Conservation (phyloP, 2,797 vertebrate species). For the Sebastiscus tertius region DNA sequence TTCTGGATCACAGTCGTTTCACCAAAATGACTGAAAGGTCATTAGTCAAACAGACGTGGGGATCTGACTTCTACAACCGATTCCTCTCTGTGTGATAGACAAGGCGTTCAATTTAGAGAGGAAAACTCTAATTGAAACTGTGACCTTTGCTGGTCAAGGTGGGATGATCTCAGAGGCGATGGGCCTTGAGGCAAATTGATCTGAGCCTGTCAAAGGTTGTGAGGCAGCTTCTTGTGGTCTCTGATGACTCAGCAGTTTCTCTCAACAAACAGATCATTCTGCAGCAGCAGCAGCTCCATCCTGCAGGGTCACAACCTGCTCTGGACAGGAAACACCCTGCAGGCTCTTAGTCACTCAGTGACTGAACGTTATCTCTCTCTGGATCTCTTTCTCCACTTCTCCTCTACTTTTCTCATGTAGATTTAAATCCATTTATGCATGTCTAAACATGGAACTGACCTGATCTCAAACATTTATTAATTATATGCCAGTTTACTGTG, state of each 20-base stretch:
- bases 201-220: slow-evolving; percentile 67
- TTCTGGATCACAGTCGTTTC: background rate
- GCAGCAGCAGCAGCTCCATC: slow-evolving; percentile 45
- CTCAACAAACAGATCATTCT: slow-evolving; percentile 64
- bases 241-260: slow-evolving; percentile 60
- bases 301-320: slow-evolving; percentile 65
- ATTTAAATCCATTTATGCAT: slow-evolving; percentile 3
- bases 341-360: slow-evolving; percentile 38
- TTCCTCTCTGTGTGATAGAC: background rate
- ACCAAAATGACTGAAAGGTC: background rate
- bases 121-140: slow-evolving; percentile 19
- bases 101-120: background rate
- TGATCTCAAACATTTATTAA: background rate
- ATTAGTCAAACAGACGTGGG: background rate
- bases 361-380: slow-evolving; percentile 2
- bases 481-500: background rate
- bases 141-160: slow-evolving; percentile 49
- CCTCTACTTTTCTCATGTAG: background rate
- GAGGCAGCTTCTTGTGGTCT: slow-evolving; percentile 43
- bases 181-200: slow-evolving; percentile 53
- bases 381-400: slow-evolving; percentile 2
- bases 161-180: slow-evolving; percentile 19
- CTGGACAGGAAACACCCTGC: slow-evolving; percentile 51
- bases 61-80: slow-evolving; percentile 1
- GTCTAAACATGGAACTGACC: background rate